Evolutionary conservation across 2,113 vertebrate genomes (phyloP).

Genomic region (Neogobius melanostomus): DNA sequence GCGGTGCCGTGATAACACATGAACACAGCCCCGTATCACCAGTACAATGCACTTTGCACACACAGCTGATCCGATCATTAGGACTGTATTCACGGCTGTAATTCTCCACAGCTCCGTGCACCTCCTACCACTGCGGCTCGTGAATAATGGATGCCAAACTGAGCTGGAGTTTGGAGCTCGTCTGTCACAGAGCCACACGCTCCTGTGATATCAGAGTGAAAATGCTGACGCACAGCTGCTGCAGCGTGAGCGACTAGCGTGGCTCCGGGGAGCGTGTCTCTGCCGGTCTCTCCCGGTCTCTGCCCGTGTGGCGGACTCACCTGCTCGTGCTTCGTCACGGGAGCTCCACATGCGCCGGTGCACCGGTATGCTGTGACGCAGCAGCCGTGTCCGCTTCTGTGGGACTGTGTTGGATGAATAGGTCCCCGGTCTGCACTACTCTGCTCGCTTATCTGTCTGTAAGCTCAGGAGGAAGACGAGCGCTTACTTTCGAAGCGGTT

Average conservation of each 20-base stretch:
- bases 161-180: slow-evolving; percentile 36
- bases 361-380: slow-evolving; percentile 6
- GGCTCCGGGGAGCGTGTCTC: slow-evolving; percentile 3
- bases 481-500: slow-evolving; percentile 56
- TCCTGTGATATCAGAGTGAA: neutral
- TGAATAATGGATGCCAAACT: slow-evolving; percentile 66
- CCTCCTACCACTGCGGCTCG: slow-evolving; percentile 39
- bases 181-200: slow-evolving; percentile 7
- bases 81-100: neutral
- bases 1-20: slow-evolving; percentile 15
- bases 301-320: slow-evolving; percentile 41
- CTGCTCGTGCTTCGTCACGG: slow-evolving; percentile 16
- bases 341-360: slow-evolving; percentile 33
- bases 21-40: slow-evolving; percentile 14
- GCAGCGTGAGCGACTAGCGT: neutral
- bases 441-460: neutral
- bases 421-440: too few species aligned
- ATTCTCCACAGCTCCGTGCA: slow-evolving; percentile 11
- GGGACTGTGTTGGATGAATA: slow-evolving; percentile 3
- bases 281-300: neutral
- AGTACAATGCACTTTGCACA: slow-evolving; percentile 43
- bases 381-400: slow-evolving; percentile 42
- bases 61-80: slow-evolving; percentile 32
- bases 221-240: slow-evolving; percentile 42
- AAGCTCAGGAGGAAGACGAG: slow-evolving; percentile 28